phyloP scores from a whole-genome alignment of 2,113 vertebrate species.

The Sander vitreus region DNA sequence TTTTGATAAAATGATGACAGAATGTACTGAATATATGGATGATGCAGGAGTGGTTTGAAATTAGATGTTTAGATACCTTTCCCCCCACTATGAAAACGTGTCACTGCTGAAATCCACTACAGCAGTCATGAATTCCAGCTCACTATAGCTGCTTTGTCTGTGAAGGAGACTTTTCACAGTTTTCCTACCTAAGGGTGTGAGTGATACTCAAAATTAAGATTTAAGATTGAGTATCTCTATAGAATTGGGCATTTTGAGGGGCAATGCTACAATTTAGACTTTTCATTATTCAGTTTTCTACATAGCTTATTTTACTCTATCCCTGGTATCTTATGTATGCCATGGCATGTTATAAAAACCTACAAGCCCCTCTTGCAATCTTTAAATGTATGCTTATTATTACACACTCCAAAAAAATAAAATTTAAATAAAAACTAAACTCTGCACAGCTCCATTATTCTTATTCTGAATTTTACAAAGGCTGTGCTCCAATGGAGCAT shows the following conservation, averaged over 20 bases:
- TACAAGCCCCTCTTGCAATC: constrained; percentile 1
- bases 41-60: not conserved
- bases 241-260: constrained; percentile 20
- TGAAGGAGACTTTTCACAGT: constrained; percentile 8
- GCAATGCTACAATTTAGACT: constrained; percentile 31
- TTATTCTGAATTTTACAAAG: constrained; percentile 7
- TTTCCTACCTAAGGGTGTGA: not conserved
- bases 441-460: constrained; percentile 59
- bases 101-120: not conserved
- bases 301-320: constrained; percentile 71
- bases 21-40: not conserved
- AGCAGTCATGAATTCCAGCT: not conserved
- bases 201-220: not conserved
- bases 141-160: not conserved
- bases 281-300: constrained; percentile 21
- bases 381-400: constrained; percentile 14
- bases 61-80: not conserved
- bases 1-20: constrained; percentile 9
- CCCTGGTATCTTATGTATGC: constrained; percentile 37
- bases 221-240: constrained; percentile 15
- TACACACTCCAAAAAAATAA: not conserved
- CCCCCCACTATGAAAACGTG: not conserved
- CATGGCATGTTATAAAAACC: constrained; percentile 18
- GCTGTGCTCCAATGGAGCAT: not conserved
- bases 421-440: constrained; percentile 22